Evolutionary conservation across 2,113 vertebrate species (phyloP).

Genomic region (Pollimyrus isidori): DNA sequence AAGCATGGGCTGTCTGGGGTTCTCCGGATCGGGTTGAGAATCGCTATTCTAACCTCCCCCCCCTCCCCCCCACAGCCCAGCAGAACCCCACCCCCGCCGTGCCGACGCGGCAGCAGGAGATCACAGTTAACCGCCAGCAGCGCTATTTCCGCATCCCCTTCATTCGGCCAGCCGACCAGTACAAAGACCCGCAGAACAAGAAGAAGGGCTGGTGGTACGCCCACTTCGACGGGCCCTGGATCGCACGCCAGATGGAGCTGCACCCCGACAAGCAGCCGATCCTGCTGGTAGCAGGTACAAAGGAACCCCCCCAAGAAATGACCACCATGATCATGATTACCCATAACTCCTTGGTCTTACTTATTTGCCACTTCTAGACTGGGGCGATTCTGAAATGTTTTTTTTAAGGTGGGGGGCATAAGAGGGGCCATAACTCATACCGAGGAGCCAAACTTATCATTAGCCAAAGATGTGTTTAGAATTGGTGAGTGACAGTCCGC

Average conservation of each 20-base stretch:
- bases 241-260: constrained; percentile 95
- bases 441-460: not conserved
- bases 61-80: constrained; percentile 66
- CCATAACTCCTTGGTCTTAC: not conserved
- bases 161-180: constrained; percentile 86
- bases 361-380: not conserved
- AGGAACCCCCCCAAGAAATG: too few relatives aligned
- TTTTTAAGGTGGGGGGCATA: not conserved
- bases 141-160: constrained; percentile 96
- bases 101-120: constrained; percentile 75
- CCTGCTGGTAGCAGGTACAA: constrained; percentile 86
- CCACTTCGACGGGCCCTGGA: constrained; percentile 93
- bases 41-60: not conserved
- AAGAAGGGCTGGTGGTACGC: constrained; percentile 99
- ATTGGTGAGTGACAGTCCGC: not conserved
- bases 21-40: not conserved
- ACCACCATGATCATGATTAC: not conserved
- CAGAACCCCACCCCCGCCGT: constrained; percentile 75
- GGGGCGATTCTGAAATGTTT: not conserved
- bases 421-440: too few relatives aligned
- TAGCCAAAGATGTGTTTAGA: not conserved
- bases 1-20: not conserved
- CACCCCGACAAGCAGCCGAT: constrained; percentile 97
- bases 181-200: constrained; percentile 85
- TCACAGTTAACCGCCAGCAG: constrained; percentile 77